A percentile compares a stretch with the other conserved stretches of the same genome.
phyloP scores from a whole-genome alignment of 2,113 vertebrate genomes.

The Henicopernis longicauda region DNA sequence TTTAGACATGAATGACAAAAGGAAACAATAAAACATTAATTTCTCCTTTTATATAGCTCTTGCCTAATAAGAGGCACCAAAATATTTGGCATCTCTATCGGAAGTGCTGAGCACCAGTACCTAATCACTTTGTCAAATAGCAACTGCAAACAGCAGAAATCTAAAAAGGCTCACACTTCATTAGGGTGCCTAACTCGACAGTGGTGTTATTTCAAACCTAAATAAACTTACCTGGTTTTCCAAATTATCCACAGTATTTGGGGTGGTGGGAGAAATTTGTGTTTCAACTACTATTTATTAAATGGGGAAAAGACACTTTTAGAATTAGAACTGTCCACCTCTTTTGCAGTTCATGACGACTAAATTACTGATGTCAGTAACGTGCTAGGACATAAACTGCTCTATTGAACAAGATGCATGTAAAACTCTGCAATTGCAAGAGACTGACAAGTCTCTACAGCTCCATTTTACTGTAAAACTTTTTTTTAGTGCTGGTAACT shows the following conservation, averaged over 20 bases:
- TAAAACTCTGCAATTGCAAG: neutral
- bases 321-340: neutral
- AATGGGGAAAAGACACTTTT: neutral
- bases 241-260: neutral
- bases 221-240: neutral
- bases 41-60: neutral
- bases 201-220: neutral
- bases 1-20: neutral
- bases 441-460: neutral
- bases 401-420: neutral
- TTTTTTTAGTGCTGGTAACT: neutral
- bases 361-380: neutral
- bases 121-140: neutral
- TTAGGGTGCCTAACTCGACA: neutral
- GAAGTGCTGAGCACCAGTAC: neutral
- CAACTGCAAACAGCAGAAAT: neutral
- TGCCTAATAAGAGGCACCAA: neutral
- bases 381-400: neutral
- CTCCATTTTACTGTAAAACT: neutral
- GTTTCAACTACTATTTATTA: neutral
- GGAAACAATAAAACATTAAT: neutral
- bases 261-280: neutral
- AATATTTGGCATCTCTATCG: neutral
- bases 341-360: neutral
- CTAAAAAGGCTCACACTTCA: neutral